Evolutionary conservation across 1,140 invertebrate species (phyloP).

Genomic region (Aphidius gifuensis): DNA sequence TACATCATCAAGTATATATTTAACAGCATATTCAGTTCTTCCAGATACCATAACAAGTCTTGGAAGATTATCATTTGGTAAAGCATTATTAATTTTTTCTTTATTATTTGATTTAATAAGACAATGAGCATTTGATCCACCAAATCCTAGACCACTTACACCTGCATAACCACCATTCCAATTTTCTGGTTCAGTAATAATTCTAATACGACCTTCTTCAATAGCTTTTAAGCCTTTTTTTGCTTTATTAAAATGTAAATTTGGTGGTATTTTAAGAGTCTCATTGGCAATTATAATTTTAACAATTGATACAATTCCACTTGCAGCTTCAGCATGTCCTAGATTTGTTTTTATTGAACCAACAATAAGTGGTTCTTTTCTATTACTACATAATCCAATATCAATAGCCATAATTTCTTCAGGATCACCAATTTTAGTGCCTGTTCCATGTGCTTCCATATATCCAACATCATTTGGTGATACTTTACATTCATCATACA

Average conservation of each 20-base stretch:
- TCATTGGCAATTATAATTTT: slow-evolving; percentile 76
- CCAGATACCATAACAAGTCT: slow-evolving; percentile 64
- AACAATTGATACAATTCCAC: slow-evolving; percentile 78
- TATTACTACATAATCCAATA: slow-evolving; percentile 71
- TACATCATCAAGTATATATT: too few species aligned
- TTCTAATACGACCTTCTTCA: slow-evolving; percentile 60
- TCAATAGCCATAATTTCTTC: slow-evolving; percentile 74
- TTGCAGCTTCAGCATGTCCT: slow-evolving; percentile 89
- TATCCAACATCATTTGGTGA: slow-evolving; percentile 65
- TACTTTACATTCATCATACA: slow-evolving; percentile 80
- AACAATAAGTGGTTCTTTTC: slow-evolving; percentile 69
- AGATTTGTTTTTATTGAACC: slow-evolving; percentile 93
- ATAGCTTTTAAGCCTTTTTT: slow-evolving; percentile 68
- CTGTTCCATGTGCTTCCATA: slow-evolving; percentile 91
- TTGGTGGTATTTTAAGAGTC: slow-evolving; percentile 65
- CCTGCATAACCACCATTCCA: slow-evolving; percentile 62
- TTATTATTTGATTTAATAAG: slow-evolving; percentile 60
- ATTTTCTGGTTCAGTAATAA: slow-evolving; percentile 62
- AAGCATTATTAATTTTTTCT: slow-evolving; percentile 53
- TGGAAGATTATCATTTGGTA: slow-evolving; percentile 56
- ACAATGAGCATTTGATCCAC: slow-evolving; percentile 66
- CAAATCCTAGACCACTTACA: slow-evolving; percentile 65
- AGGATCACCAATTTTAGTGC: slow-evolving; percentile 76
- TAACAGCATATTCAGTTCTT: slow-evolving; percentile 62
- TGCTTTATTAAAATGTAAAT: slow-evolving; percentile 68